Base-by-base conservation (phyloP, 1,140 invertebrate species). In the Geopemphigus sp. region DNA sequence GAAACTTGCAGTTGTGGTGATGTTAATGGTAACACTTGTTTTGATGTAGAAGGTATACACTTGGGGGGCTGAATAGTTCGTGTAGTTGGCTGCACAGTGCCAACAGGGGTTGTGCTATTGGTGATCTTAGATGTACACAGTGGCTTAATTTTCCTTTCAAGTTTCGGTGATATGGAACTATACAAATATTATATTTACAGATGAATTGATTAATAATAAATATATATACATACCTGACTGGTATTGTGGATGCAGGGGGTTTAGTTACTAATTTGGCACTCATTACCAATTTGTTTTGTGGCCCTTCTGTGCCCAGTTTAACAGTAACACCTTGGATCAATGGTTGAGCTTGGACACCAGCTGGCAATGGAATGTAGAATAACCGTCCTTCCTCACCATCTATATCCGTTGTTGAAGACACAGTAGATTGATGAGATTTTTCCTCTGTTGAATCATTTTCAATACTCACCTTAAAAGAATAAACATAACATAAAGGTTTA, bases 301-400 rank as follows among this genome's bases (percentile, higher is more conserved):
- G 88, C 22, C 89, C 90, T 82, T 91, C 89, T 0, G 89, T 89
- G 15, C 89, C 90, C 26, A 91, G 83, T 83, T 91, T 91, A 5
- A 91, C 89, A 1, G 90, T 89, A 0, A 91, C 90, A 3, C 90
- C 90, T 82, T 91, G 90, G 80, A 91, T 90, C 26, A 89, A 85
- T 17, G 86, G 86, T 22, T 85, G 85, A 4, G 86, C 87, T 0
- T 87, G 86, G 12, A 89, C 87, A 29, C 80, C 61, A 10, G 81
- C 82, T 83, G 90, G 89, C 3, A 91, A 82, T 0, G 91, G 91
- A 84, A 92, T 91, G 81, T 92, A 92, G 84, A 92, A 92, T n/a
- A 90, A 89, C 63, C 90, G 89, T 19, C 89, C 88, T 39, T 87
- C 87, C 12, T 86, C 85, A 19, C 87, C 86, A 59, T 87, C 86